Percentiles rank a stretch among this genome's conserved stretches.
These are phyloP conservation scores for Archivesica marissinica DNA, from an alignment of 1,140 invertebrate genomes.

Conservation along the genomic window DNA sequence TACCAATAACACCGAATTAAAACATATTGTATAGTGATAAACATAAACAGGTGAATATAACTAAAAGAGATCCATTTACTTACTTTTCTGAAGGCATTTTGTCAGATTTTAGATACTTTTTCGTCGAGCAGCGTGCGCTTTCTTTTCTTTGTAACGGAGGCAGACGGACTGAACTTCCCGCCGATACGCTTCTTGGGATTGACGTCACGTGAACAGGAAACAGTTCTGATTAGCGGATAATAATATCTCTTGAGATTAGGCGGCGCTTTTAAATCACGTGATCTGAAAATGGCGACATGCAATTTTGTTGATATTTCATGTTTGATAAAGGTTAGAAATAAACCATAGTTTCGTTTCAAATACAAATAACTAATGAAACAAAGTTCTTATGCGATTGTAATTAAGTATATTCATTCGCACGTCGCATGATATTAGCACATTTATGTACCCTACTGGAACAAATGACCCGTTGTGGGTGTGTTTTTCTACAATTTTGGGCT, in stretches of 20 bases:
- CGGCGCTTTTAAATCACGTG: slow-evolving; percentile 47
- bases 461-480: too few species aligned
- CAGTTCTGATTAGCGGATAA: slow-evolving; percentile 52
- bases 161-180: slow-evolving; percentile 62
- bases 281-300: slow-evolving; percentile 42
- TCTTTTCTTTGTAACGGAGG: not conserved
- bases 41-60: not conserved
- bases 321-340: slow-evolving; percentile 45
- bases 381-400: too few species aligned
- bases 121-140: slow-evolving; percentile 20
- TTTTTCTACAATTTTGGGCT: too few species aligned
- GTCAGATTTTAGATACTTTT: not conserved
- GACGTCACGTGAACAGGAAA: slow-evolving; percentile 50
- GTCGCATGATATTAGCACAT: too few species aligned
- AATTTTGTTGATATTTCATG: slow-evolving; percentile 48
- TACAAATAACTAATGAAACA: not conserved
- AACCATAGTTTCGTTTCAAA: not conserved
- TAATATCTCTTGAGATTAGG: slow-evolving; percentile 22
- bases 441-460: too few species aligned
- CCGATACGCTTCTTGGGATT: slow-evolving; percentile 56
- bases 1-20: not conserved
- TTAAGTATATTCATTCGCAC: too few species aligned
- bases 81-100: slow-evolving; percentile 62
- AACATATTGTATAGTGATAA: not conserved
- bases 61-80: not conserved